Evolutionary conservation across 2,113 vertebrate species (phyloP).

Genomic region (Tichodroma muraria): DNA sequence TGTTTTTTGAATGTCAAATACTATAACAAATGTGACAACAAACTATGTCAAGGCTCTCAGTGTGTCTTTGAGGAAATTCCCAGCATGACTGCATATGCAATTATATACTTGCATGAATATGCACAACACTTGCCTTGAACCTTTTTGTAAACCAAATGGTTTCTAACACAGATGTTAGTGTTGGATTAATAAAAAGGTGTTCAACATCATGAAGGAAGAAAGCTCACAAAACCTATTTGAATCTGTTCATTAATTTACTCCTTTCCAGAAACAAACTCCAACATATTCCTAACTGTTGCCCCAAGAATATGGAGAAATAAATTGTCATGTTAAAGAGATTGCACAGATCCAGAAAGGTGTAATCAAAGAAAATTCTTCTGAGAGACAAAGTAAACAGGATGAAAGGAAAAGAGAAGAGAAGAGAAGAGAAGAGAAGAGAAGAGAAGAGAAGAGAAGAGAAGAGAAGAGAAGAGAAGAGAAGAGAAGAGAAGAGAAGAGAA

Average conservation of each 20-base stretch:
- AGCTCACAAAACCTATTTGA: not conserved
- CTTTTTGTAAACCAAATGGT: slow-evolving; percentile 5
- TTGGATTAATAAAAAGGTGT: not conserved
- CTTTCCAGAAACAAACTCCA: not conserved
- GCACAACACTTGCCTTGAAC: not conserved
- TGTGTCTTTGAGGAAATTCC: not conserved
- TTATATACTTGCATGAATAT: not conserved
- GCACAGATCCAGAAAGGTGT: not conserved
- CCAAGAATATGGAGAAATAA: not conserved
- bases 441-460: no score
- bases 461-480: not conserved
- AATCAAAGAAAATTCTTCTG: not conserved
- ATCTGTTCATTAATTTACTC: not conserved
- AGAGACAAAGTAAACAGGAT: not conserved
- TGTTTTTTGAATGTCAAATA: not conserved
- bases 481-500: not conserved
- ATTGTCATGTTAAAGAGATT: not conserved
- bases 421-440: not conserved
- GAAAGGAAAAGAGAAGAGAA: not conserved
- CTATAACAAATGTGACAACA: not conserved
- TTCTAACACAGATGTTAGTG: not conserved
- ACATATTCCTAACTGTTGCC: not conserved
- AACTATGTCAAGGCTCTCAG: not conserved
- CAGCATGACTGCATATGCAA: not conserved
- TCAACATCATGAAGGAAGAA: not conserved